Evolutionary conservation across 2,888 invertebrate species (phyloP).

Genomic region (Spodoptera picta): DNA sequence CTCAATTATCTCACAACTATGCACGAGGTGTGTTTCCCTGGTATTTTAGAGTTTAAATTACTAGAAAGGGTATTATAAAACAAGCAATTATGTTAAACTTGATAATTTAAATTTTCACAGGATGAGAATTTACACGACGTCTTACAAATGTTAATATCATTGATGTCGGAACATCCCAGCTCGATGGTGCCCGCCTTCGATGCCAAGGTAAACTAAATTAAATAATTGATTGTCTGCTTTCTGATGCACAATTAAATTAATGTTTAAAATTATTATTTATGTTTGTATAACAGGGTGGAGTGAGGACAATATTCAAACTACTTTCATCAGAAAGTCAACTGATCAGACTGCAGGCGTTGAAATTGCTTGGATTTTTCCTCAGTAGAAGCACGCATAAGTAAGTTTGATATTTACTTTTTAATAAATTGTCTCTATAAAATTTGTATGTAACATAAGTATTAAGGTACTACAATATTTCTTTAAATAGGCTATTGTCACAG

Average conservation of each 20-base stretch:
- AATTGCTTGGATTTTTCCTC: conserved; percentile 98
- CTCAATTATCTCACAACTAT: conserved; percentile 99
- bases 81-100: neutral
- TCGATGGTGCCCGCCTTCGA: conserved; percentile 99
- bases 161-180: conserved; percentile 99
- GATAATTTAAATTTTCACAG: conserved; percentile 79
- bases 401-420: conserved; percentile 24
- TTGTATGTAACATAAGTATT: no score
- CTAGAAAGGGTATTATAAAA: neutral
- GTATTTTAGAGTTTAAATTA: conserved; percentile 31
- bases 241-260: no score
- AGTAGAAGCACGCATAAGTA: conserved; percentile 99
- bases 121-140: conserved; percentile 99
- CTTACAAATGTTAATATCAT: conserved; percentile 97
- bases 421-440: no score
- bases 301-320: conserved; percentile 98
- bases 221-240: neutral
- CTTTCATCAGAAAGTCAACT: conserved; percentile 98
- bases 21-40: conserved; percentile 93
- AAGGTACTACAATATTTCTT: no score
- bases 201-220: conserved; percentile 90
- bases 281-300: conserved; percentile 90
- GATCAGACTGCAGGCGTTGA: conserved; percentile 98
- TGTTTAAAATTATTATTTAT: no score
- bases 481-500: no score